Evolutionary conservation across 2,113 vertebrate species (phyloP).

Genomic region (Notiomystis cincta): DNA sequence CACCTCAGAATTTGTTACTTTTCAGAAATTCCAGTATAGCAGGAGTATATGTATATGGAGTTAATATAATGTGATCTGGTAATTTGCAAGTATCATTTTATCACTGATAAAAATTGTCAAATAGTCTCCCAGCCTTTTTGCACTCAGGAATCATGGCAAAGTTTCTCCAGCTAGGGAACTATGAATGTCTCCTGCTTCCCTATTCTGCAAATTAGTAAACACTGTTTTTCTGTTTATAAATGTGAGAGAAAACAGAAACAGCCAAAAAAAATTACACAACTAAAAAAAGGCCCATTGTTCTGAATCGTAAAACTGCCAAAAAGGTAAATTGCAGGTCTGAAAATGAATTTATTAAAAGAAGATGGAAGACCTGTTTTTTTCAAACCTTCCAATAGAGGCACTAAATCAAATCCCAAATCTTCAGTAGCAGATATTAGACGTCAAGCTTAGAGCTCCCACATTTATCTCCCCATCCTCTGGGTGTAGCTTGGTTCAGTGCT

Average conservation of each 20-base stretch:
- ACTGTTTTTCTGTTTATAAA: conserved; percentile 55
- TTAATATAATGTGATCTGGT: not conserved
- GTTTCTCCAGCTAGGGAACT: not conserved
- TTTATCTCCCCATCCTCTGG: conserved; percentile 53
- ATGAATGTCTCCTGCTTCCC: not conserved
- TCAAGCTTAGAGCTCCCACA: conserved; percentile 60
- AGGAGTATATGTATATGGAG: not conserved
- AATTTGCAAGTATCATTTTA: not conserved
- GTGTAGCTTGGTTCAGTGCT: conserved; percentile 1
- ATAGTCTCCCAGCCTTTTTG: not conserved
- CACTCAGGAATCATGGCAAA: not conserved
- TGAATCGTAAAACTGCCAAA: conserved; percentile 69
- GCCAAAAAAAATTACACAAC: conserved; percentile 46
- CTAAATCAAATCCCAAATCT: conserved; percentile 75
- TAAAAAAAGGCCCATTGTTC: conserved; percentile 58
- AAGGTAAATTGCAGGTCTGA: conserved; percentile 65
- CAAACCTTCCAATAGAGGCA: conserved; percentile 56
- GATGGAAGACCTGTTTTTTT: conserved; percentile 70
- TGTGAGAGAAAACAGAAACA: conserved; percentile 38
- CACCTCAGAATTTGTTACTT: not conserved
- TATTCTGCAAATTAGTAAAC: conserved; percentile 29
- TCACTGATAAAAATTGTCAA: not conserved
- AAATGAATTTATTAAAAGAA: conserved; percentile 75
- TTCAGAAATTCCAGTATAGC: not conserved
- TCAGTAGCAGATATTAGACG: conserved; percentile 67